These are phyloP conservation scores for Eilema caniola DNA, from an alignment of 2,888 invertebrate genomes.

Conservation along the genomic window DNA sequence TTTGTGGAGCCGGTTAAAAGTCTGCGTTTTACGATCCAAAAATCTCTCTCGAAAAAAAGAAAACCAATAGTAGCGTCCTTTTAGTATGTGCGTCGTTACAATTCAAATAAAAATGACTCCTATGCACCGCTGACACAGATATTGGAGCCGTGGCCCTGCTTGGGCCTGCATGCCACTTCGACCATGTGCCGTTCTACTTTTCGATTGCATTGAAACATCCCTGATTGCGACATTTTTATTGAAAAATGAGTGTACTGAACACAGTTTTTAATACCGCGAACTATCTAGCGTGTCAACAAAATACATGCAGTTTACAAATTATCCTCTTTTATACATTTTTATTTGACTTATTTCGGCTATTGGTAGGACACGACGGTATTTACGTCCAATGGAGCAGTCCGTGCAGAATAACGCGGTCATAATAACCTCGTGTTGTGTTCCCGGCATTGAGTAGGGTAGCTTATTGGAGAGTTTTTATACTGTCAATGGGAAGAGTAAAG, in stretches of 20 bases:
- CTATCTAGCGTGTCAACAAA: too few species aligned
- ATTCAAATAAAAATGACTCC: constrained; percentile 33
- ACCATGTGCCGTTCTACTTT: constrained; percentile 54
- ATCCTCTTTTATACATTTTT: too few species aligned
- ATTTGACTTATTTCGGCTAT: too few species aligned
- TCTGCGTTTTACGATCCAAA: background rate
- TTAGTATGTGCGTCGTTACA: constrained; percentile 36
- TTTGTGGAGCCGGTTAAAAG: background rate
- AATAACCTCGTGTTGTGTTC: too few species aligned
- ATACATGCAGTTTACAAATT: too few species aligned
- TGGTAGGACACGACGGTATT: too few species aligned
- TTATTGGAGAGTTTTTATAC: too few species aligned
- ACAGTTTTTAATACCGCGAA: too few species aligned
- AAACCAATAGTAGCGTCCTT: constrained; percentile 37
- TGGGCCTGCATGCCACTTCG: constrained; percentile 49
- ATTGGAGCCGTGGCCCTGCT: constrained; percentile 25
- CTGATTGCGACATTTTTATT: constrained; percentile 12
- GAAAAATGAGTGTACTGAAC: background rate
- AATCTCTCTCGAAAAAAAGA: background rate
- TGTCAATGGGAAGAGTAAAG: too few species aligned
- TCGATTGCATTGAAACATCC: constrained; percentile 36
- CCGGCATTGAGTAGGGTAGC: too few species aligned
- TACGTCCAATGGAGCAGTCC: too few species aligned
- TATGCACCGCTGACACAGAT: constrained; percentile 41
- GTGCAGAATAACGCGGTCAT: too few species aligned